phyloP scores from a whole-genome alignment of 2,888 invertebrate species.

The Perizoma affinitatum region DNA sequence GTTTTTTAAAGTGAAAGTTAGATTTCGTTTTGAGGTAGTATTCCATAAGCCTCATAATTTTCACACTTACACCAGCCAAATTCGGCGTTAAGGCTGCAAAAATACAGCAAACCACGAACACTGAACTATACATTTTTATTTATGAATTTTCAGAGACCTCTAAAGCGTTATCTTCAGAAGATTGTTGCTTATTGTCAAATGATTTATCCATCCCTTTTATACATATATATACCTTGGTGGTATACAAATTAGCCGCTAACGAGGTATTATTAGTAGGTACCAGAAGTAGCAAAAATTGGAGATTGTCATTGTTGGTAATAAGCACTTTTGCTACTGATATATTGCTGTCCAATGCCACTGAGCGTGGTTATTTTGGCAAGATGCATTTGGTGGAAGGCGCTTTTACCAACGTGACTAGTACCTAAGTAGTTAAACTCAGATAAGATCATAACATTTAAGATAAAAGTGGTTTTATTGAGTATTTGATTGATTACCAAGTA shows the following conservation, averaged over 20 bases:
- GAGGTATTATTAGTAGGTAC: slow-evolving; percentile 23
- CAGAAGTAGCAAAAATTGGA: slow-evolving; percentile 24
- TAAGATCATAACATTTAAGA: too few relatives aligned
- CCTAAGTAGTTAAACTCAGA: too few relatives aligned
- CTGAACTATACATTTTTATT: slow-evolving; percentile 51
- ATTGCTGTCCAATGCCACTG: slow-evolving; percentile 10
- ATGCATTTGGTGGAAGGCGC: slow-evolving; percentile 7
- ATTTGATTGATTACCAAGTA: too few relatives aligned
- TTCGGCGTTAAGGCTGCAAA: slow-evolving; percentile 49
- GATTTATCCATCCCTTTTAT: slow-evolving; percentile 28
- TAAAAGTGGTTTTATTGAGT: too few relatives aligned
- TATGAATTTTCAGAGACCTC: not conserved
- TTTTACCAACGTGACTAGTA: too few relatives aligned
- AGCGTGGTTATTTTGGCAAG: slow-evolving; percentile 12
- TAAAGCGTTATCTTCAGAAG: slow-evolving; percentile 23
- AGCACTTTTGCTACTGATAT: slow-evolving; percentile 12
- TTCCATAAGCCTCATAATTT: too few relatives aligned
- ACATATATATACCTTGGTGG: slow-evolving; percentile 42
- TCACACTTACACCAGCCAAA: slow-evolving; percentile 45
- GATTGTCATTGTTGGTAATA: slow-evolving; percentile 29
- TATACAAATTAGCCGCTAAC: slow-evolving; percentile 18
- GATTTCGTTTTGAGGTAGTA: too few relatives aligned
- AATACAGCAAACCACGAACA: slow-evolving; percentile 45
- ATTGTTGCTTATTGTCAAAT: slow-evolving; percentile 30
- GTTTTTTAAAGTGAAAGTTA: too few relatives aligned